Evolutionary conservation across 2,888 invertebrate genomes (phyloP).

Genomic region (Dorcus parallelipipedus): DNA sequence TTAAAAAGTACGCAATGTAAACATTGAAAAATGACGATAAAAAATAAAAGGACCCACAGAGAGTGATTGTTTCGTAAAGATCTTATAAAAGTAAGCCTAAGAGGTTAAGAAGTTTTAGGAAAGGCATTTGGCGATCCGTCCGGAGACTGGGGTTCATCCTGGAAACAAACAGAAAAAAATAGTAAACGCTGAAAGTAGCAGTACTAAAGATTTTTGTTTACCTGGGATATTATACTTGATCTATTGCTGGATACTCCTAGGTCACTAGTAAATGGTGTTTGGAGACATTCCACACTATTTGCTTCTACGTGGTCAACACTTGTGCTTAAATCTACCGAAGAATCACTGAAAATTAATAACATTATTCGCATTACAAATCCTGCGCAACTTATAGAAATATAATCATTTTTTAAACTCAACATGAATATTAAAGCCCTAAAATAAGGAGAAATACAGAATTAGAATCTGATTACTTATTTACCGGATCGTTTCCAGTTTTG

Average conservation of each 20-base stretch:
- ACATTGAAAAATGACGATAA: conserved; percentile 13
- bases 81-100: background rate
- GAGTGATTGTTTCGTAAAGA: conserved; percentile 18
- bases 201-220: conserved; percentile 21
- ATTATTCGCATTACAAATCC: too few relatives aligned
- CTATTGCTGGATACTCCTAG: conserved; percentile 59
- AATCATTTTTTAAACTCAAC: too few relatives aligned
- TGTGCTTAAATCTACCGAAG: conserved; percentile 60
- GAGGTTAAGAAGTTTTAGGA: conserved; percentile 12
- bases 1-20: conserved; percentile 15
- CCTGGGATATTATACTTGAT: conserved; percentile 58
- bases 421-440: too few relatives aligned
- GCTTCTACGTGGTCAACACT: conserved; percentile 50
- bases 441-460: too few relatives aligned
- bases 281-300: conserved; percentile 44
- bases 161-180: conserved; percentile 25
- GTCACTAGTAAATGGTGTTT: conserved; percentile 60
- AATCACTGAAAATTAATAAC: conserved; percentile 46
- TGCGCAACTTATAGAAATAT: too few relatives aligned
- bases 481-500: too few relatives aligned
- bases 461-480: too few relatives aligned
- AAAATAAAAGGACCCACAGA: conserved; percentile 13
- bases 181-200: background rate
- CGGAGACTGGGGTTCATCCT: conserved; percentile 43
- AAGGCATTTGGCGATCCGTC: conserved; percentile 46